Base-by-base conservation (phyloP, 2,113 vertebrate genomes). In the Andinoacara biseriatus region DNA sequence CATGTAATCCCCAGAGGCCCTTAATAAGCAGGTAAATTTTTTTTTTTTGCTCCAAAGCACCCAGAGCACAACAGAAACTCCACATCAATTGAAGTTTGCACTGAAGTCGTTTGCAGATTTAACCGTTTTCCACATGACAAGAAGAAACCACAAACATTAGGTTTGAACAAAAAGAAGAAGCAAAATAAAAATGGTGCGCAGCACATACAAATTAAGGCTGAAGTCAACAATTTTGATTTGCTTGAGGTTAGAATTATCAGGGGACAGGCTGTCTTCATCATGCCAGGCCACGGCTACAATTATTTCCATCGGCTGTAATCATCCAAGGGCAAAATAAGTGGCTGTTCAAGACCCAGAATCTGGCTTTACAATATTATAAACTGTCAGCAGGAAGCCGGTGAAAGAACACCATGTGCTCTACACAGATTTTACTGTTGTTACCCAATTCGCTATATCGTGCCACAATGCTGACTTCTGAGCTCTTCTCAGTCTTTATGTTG, bases 251-350 rank as follows among this genome's bases (percentile, higher is more conserved):
- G 78, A 91, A 91, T 86, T 81, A 87, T 83, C 80, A 86, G 72
- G 78, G 82, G 69, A 63, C 52, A 78, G 61, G 67, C 81, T 29
- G 83, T 59, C 58, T 29, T 82, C 1, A 18, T 43, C 18, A 35
- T 52, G 61, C 75, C 60, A 83, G 69, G 22, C 11, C 69, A 86
- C 20, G 38, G 57, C 31, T 76, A 56, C 76, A 84, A 84, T 88
- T 86, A 86, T 80, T 83, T 78, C 65, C 81, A 85, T 90, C 84
- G 26, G 89, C 89, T 26, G 24, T 83, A 63, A 83, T 91, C 83
- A 90, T 82, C 43, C 77, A 31, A 52, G 26, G 40, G 54, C 40
- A 86, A 62, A 84, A 80, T 74, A 60, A 80, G 52, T 76, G 77
- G 82, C 79, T 33, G 52, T 60, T 38, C 59, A 38, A 15, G 18